These are phyloP conservation scores for Tipula vernalis DNA, from an alignment of 2,888 invertebrate species.

Conservation along the genomic window DNA sequence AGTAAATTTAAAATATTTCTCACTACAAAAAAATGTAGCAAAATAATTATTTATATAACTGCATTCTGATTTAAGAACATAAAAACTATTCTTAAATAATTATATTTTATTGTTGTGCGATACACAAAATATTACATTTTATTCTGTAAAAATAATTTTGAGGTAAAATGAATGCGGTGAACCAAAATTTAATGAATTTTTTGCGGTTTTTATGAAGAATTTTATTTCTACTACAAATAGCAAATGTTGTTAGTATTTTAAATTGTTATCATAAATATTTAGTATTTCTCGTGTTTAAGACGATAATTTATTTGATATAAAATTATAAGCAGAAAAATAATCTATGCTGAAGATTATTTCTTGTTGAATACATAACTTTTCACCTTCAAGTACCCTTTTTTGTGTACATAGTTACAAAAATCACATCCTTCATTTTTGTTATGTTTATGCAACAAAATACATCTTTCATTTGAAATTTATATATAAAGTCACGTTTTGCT, in stretches of 20 bases:
- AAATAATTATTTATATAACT: background rate
- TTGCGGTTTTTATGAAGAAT: background rate
- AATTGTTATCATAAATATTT: background rate
- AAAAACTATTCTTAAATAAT: background rate
- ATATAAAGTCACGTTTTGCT: background rate
- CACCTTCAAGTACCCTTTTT: too few species aligned
- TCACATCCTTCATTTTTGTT: background rate
- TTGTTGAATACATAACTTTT: background rate
- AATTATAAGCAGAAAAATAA: background rate
- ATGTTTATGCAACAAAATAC: background rate
- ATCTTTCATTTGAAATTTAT: background rate
- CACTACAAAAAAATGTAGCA: background rate
- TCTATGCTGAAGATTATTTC: background rate
- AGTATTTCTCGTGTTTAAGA: background rate
- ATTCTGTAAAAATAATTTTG: background rate
- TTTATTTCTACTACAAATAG: background rate
- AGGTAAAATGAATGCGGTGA: background rate
- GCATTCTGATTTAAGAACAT: background rate
- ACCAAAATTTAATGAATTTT: background rate
- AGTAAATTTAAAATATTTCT: background rate
- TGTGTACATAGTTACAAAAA: background rate
- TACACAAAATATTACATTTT: background rate
- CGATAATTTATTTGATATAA: background rate
- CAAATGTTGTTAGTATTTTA: background rate
- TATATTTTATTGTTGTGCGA: background rate